phyloP scores from a whole-genome alignment of 2,888 invertebrate genomes.

The Tipula confusa region DNA sequence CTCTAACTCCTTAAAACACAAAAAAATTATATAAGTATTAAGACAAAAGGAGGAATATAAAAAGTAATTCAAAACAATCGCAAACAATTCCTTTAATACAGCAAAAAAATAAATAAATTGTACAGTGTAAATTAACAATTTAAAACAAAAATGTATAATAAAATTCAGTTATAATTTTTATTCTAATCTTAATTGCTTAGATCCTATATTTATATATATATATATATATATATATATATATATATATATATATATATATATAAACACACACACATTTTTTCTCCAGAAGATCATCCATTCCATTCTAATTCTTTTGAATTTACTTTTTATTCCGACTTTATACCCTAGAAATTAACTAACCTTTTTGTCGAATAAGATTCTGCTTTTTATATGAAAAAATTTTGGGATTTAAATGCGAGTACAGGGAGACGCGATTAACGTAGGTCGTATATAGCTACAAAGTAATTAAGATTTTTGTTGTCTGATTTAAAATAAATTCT shows the following conservation, averaged over 20 bases:
- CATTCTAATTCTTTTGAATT: not conserved
- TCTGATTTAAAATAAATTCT: too few species aligned
- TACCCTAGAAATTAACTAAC: constrained; percentile 20
- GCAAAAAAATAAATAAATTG: not conserved
- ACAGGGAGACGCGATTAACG: not conserved
- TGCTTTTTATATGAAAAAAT: not conserved
- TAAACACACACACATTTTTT: too few species aligned
- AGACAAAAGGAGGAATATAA: constrained; percentile 25
- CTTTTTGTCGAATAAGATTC: not conserved
- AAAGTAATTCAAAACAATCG: constrained; percentile 25
- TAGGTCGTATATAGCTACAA: too few species aligned
- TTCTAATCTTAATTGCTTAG: constrained; percentile 25
- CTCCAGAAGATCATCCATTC: constrained; percentile 3
- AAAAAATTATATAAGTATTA: not conserved
- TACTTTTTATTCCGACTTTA: not conserved
- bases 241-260: too few species aligned
- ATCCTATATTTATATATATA: not conserved
- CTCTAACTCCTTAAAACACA: not conserved
- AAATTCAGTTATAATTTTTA: constrained; percentile 12
- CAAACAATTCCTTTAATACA: constrained; percentile 3
- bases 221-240: too few species aligned
- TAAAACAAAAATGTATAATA: constrained; percentile 4
- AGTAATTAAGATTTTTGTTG: too few species aligned
- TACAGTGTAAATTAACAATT: constrained; percentile 20
- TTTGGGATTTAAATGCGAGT: not conserved